Evolutionary conservation across 2,888 invertebrate genomes (phyloP).

Genomic region (Mythimna albipuncta): DNA sequence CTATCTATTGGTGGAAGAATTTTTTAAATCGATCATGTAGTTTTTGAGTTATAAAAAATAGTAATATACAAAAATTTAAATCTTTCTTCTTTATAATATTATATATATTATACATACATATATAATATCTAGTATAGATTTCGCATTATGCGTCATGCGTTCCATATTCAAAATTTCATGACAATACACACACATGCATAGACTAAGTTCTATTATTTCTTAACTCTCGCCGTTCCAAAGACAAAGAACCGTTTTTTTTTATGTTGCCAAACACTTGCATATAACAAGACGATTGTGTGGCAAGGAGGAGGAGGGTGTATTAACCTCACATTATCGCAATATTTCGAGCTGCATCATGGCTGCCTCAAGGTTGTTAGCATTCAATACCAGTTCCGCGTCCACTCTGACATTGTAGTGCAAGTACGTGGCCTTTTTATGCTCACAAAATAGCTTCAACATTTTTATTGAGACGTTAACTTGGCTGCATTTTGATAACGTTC

Average conservation of each 20-base stretch:
- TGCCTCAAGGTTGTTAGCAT: constrained; percentile 65
- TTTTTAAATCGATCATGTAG: too few relatives aligned
- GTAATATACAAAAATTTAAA: too few relatives aligned
- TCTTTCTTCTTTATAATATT: too few relatives aligned
- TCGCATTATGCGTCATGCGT: background rate
- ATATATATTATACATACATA: too few relatives aligned
- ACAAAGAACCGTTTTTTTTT: constrained; percentile 37
- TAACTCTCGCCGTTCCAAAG: constrained; percentile 27
- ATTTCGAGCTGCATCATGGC: constrained; percentile 62
- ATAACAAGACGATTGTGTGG: constrained; percentile 26
- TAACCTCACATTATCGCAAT: constrained; percentile 65
- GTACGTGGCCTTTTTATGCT: constrained; percentile 64
- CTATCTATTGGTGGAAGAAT: too few relatives aligned
- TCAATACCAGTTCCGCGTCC: constrained; percentile 70
- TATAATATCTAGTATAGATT: too few relatives aligned
- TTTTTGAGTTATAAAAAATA: too few relatives aligned
- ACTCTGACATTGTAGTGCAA: constrained; percentile 63
- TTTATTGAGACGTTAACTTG: constrained; percentile 48
- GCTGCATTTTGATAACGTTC: constrained; percentile 17
- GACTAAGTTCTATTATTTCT: constrained; percentile 33
- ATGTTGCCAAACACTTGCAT: constrained; percentile 37
- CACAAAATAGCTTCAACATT: constrained; percentile 49
- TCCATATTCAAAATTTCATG: constrained; percentile 1
- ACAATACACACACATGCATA: constrained; percentile 10
- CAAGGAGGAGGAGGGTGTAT: constrained; percentile 43